These are phyloP conservation scores for Apomyelois bistriatella DNA, from an alignment of 2,888 invertebrate species.

Conservation along the genomic window DNA sequence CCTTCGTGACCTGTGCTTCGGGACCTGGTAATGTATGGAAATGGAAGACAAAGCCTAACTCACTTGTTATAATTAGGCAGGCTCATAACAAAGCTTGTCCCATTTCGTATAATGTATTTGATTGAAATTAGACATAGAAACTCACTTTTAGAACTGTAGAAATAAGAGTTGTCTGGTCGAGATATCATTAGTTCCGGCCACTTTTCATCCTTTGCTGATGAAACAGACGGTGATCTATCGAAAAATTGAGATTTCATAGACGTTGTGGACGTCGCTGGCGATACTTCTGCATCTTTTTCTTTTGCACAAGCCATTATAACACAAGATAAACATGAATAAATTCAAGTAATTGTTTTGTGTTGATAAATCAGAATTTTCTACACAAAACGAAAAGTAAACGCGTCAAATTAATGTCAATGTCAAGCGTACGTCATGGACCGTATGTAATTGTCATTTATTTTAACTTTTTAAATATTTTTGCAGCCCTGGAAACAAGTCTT, in stretches of 20 bases:
- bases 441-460: slow-evolving; percentile 19
- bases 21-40: too few relatives aligned
- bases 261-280: slow-evolving; percentile 57
- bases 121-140: slow-evolving; percentile 21
- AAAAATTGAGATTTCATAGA: slow-evolving; percentile 53
- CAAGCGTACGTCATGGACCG: not conserved
- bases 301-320: slow-evolving; percentile 57
- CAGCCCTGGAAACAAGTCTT: too few relatives aligned
- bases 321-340: slow-evolving; percentile 24
- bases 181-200: slow-evolving; percentile 75
- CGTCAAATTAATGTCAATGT: slow-evolving; percentile 23
- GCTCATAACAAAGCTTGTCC: too few relatives aligned
- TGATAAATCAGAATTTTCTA: slow-evolving; percentile 9
- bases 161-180: slow-evolving; percentile 66
- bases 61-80: too few relatives aligned
- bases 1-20: too few relatives aligned
- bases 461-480: too few relatives aligned
- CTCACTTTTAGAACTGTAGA: slow-evolving; percentile 67
- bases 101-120: too few relatives aligned
- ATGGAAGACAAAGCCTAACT: too few relatives aligned
- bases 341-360: slow-evolving; percentile 31
- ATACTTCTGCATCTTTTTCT: slow-evolving; percentile 50
- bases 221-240: slow-evolving; percentile 62
- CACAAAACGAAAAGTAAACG: slow-evolving; percentile 27
- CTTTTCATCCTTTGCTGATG: slow-evolving; percentile 64